A percentile compares a stretch with the other conserved stretches of the same genome.
Evolutionary conservation across 2,888 invertebrate genomes (phyloP).

Genomic region (Idaea aversata): DNA sequence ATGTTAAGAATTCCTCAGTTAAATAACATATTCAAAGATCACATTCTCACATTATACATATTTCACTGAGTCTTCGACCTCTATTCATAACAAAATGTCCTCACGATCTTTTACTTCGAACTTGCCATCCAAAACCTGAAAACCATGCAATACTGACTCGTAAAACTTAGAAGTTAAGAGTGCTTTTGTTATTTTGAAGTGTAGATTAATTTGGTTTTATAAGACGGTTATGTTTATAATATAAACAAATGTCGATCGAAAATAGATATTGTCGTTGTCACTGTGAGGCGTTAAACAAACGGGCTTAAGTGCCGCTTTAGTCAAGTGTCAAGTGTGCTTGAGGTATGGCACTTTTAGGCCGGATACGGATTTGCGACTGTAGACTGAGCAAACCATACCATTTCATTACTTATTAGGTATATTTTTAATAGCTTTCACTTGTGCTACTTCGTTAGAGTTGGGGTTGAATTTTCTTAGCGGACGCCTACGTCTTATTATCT

Average conservation of each 20-base stretch:
- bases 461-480: too few relatives aligned
- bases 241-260: constrained; percentile 69
- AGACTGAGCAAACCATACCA: constrained; percentile 8
- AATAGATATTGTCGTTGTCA: constrained; percentile 73
- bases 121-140: constrained; percentile 9
- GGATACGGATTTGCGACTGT: constrained; percentile 31
- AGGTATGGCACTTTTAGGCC: constrained; percentile 39
- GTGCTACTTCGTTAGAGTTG: too few relatives aligned
- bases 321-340: constrained; percentile 29
- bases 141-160: constrained; percentile 15
- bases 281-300: constrained; percentile 58
- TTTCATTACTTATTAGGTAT: neutral
- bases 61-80: constrained; percentile 56
- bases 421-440: too few relatives aligned
- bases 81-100: constrained; percentile 65
- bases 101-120: constrained; percentile 33
- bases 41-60: constrained; percentile 46
- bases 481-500: too few relatives aligned
- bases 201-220: constrained; percentile 28
- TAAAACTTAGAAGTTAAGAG: neutral
- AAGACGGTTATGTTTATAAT: constrained; percentile 56
- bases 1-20: constrained; percentile 19
- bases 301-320: constrained; percentile 38
- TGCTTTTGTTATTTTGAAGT: neutral
- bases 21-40: constrained; percentile 30